Conservation (phyloP, 1,140 invertebrate genomes). For the Drosophila rufa region DNA sequence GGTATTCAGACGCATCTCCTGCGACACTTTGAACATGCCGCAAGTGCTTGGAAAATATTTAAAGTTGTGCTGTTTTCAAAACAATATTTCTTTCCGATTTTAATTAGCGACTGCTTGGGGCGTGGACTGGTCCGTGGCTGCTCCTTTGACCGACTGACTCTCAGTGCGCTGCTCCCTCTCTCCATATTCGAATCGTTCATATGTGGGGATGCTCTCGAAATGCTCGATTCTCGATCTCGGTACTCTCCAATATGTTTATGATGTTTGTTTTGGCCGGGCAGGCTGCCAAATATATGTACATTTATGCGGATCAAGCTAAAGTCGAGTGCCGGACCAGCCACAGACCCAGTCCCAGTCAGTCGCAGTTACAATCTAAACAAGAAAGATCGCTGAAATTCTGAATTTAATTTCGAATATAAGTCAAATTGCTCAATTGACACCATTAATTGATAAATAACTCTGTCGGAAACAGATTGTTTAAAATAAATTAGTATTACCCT, state of each 20-base stretch:
- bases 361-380: constrained; percentile 18
- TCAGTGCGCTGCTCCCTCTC: constrained; percentile 27
- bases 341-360: constrained; percentile 5
- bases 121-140: constrained; percentile 36
- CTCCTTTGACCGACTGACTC: constrained; percentile 62
- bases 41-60: constrained; percentile 15
- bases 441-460: constrained; percentile 3
- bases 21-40: constrained; percentile 81
- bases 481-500: neutral
- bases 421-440: constrained; percentile 13
- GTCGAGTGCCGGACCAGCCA: neutral
- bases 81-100: constrained; percentile 43
- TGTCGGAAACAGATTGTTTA: neutral
- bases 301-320: constrained; percentile 9
- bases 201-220: constrained; percentile 39
- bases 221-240: constrained; percentile 37
- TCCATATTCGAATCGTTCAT: constrained; percentile 7
- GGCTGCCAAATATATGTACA: constrained; percentile 48
- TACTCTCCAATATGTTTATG: constrained; percentile 49
- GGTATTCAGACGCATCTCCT: constrained; percentile 80
- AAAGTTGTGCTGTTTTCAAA: constrained; percentile 39
- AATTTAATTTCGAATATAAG: neutral
- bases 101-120: constrained; percentile 33
- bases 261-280: constrained; percentile 60
- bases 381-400: neutral